Base-by-base conservation (phyloP, 2,888 invertebrate species). In the Xestia ashworthii region DNA sequence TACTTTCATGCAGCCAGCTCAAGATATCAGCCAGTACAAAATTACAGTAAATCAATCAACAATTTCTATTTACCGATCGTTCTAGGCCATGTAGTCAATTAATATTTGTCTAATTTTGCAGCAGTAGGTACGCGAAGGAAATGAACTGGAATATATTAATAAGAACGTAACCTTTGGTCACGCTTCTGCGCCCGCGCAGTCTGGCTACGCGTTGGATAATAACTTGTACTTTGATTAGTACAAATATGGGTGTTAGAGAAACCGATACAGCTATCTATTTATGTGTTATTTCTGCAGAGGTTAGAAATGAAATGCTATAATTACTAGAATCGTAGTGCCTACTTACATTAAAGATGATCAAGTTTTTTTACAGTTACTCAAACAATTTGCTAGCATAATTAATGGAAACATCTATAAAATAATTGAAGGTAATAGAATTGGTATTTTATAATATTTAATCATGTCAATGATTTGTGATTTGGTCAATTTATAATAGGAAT, bases 101-200 rank as follows among this genome's bases (percentile, higher is more conserved):
- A 84, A 77, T 73, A 77, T 77, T 74, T 65, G 65, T 84, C 68
- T 73, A 71, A 80, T 73, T 46, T 50, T 64, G 44, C 9, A 25
- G 48, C 66, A 67, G 76, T n/a, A n/a, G n/a, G n/a, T 58, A 38
- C 55, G n/a, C n/a, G 62, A 64, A 74, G 70, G 75, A 80, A 86
- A 80, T 68, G 48, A 53, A 78, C 48, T 48, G 32, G 68, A 76
- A 74, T 80, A 86, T 68, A 86, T 66, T 64, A 69, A 80, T 68
- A 53, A 74, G 46, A 60, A 74, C 62, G 65, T 76, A 71, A 83
- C 84, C 75, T 76, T 76, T 58, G 68, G 82, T 67, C 77, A 72
- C 38, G 74, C 62, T 48, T 65, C 79, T 25, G 11, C 66, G 82
- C 76, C 1, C 41, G 64, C 70, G 76, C 68, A 65, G 50, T 38